Conservation (phyloP, 2,888 invertebrate genomes). For the Furcula furcula region DNA sequence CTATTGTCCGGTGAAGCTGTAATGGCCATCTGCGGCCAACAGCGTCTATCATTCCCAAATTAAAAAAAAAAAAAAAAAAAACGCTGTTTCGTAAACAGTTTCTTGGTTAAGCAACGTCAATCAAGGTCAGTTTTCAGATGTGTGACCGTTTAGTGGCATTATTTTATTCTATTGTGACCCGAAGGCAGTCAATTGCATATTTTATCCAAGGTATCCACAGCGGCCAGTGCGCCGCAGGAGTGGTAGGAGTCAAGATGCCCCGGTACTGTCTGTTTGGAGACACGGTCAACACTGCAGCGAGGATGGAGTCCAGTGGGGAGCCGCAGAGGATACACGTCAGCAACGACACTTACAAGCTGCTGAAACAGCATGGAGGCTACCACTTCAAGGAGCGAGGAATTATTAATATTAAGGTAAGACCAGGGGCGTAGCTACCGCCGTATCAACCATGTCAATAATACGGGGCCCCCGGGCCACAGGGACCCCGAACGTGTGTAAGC, state of each 20-base stretch:
- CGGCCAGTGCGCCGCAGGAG: constrained; percentile 91
- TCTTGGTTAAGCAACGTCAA: no score
- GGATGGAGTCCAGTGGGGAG: constrained; percentile 90
- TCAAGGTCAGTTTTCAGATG: no score
- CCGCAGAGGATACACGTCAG: constrained; percentile 90
- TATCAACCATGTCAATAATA: neutral
- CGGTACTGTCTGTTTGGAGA: constrained; percentile 92
- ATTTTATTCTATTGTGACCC: no score
- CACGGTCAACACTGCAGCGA: constrained; percentile 90
- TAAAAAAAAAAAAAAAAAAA: no score
- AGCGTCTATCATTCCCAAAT: no score
- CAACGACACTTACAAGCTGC: constrained; percentile 84
- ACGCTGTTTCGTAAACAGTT: no score
- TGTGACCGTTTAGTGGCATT: no score
- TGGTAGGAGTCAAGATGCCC: constrained; percentile 92
- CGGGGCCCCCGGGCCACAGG: no score
- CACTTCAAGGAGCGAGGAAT: constrained; percentile 87
- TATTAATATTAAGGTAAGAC: constrained; percentile 85
- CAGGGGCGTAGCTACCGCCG: neutral
- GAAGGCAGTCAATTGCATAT: no score
- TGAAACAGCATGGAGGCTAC: constrained; percentile 88
- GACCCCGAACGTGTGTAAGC: no score
- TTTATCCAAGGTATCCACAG: constrained; percentile 59
- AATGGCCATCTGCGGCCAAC: no score
- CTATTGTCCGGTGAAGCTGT: no score